Evolutionary conservation across 2,797 vertebrate species (phyloP), one percentile per base, ranked within the genome.

Genomic region (Sebastes trivittatus): DNA sequence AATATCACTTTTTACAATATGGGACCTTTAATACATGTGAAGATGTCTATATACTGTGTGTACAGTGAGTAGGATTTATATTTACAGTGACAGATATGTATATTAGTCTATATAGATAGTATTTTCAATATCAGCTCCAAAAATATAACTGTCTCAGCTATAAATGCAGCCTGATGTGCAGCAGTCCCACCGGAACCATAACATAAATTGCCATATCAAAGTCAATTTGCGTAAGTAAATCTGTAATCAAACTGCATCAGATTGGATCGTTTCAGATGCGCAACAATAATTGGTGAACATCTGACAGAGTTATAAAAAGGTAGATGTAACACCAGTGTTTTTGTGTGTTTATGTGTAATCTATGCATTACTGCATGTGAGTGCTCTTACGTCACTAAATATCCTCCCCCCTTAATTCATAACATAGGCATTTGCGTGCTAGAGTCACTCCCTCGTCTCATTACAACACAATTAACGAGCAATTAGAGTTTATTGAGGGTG

Each of bases 381-480:
- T 13, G 61, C 49, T 71, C 25, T 42, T 69, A 11, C 62, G 61
- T 84, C 78, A 85, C 23, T 56, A 27, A 18, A 65, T 63, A 62
- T 68, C 67, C 73, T 74, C 42, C 81, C 75, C 78, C 68, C 34
- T 74, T 66, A 69, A 75, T 88, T 91, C 83, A 88, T 78, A 91
- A 85, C 73, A 84, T 82, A 81, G 88, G 76, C 73, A 81, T 91
- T 88, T 85, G 82, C 22, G 52, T 59, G 72, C 80, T 29, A 58
- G 75, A 63, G 76, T 85, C 78, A 71, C 84, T 95, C 94, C 84
- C 91, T 77, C 20, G 82, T 92, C 89, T 95, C 94, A 95, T 96
- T 95, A 95, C 84, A 85, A 71, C 72, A 83, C 94, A 94, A 95
- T 96, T 95, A 95, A 91, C 80, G 14, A 62, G 92, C 94, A 94